Base-by-base conservation (phyloP, 2,113 vertebrate genomes). In the Balaeniceps rex region DNA sequence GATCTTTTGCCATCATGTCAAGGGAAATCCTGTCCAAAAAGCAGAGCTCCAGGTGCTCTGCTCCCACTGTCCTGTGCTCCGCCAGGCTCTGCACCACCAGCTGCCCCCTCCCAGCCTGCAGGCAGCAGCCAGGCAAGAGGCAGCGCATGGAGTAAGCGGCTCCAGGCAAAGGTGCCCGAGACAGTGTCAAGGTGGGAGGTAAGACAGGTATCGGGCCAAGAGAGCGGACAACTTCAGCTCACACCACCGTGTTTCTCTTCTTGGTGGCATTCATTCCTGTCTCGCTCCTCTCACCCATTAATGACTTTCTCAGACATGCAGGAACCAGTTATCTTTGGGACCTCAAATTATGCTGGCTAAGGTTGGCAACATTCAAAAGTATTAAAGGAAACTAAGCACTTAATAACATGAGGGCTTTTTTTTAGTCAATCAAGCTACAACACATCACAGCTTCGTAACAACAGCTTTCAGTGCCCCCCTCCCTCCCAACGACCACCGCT, bases 71-170 rank as follows among this genome's bases (percentile, higher is more conserved):
- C 44, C 44, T 34, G 19, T 47, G 65, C 28, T 47, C 51, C 64
- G 44, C 51, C 31, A 44, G 13, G 40, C 51, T 88, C 36, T 40
- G 40, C 29, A 63, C 24, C 21, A 78, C 7, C 79, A 92, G 40
- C 18, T 70, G 12, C 23, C 12, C 33, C 2, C 31, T 29, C 51
- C 51, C 38, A 16, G 8, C 13, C 7, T 25, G 28, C 8, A 6
- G 58, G 44, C 23, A 69, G 60, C 14, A 5, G 38, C 33, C 5
- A 9, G 58, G 54, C 34, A 42, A 54, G 40, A 58, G 66, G 31
- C 52, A 36, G 9, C 8, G 2, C 7, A 5, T 0, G 2, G 11
- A 29, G 22, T 31, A n/a, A 63, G 31, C 2, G 1, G 25, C 63
- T 46, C 33, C 65, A 46, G 7, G 21, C 2, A 4, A 10, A 87